These are phyloP conservation scores for Delphinus delphis DNA, from an alignment of 2,113 vertebrate genomes.

Conservation along the genomic window DNA sequence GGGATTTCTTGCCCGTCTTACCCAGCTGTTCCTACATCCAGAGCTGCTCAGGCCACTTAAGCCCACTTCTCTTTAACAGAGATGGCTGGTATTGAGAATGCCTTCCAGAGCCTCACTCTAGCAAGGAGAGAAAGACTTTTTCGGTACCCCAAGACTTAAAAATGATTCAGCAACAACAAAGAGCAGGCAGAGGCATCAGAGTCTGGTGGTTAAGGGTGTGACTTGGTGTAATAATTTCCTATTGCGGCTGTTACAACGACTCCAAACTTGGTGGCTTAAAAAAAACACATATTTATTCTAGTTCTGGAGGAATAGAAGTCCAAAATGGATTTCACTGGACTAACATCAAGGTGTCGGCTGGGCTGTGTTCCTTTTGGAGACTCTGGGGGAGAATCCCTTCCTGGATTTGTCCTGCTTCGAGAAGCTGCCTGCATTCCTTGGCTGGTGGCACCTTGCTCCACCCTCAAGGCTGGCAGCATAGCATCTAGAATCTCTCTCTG, in stretches of 20 bases:
- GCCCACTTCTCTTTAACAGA: neutral
- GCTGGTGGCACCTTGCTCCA: fast-evolving
- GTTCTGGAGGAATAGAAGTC: neutral
- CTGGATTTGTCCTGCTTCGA: neutral
- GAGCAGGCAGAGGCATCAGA: neutral
- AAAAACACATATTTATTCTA: fast-evolving
- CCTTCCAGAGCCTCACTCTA: neutral
- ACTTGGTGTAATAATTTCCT: fast-evolving
- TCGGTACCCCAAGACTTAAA: neutral
- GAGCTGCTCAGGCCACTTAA: neutral
- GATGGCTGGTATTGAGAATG: neutral
- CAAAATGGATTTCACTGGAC: neutral
- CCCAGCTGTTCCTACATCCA: neutral
- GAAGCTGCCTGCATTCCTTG: neutral
- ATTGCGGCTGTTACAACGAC: neutral
- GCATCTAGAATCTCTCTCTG: neutral
- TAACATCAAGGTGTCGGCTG: neutral
- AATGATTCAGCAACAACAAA: fast-evolving
- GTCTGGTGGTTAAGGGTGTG: neutral
- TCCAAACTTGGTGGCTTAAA: neutral
- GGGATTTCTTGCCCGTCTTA: neutral
- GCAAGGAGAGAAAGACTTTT: neutral
- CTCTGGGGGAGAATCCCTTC: fast-evolving
- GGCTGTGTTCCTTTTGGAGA: neutral
- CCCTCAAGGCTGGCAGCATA: fast-evolving